Evolutionary conservation across 35 echinoderm and acorn worm species (phyloP).

Genomic region (Apostichopus parvimensis): DNA sequence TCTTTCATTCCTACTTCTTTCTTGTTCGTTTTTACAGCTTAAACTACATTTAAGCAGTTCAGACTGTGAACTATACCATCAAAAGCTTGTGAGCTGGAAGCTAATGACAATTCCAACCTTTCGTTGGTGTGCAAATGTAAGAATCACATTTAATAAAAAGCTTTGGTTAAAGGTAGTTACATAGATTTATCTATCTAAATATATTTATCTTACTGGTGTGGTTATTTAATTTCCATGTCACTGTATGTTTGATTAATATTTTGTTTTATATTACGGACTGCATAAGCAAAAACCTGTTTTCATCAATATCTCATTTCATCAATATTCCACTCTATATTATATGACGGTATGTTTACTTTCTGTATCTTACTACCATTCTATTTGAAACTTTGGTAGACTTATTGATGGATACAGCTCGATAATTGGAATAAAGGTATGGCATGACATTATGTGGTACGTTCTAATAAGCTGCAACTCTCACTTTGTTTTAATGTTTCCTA

Average conservation of each 20-base stretch:
- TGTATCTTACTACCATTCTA: no score
- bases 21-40: background rate
- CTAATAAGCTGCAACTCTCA: background rate
- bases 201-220: no score
- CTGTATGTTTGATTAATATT: background rate
- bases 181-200: no score
- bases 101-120: background rate
- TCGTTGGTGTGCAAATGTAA: slow-evolving; percentile 9
- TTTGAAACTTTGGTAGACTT: no score
- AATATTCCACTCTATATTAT: no score
- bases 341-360: no score
- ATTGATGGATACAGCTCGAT: no score
- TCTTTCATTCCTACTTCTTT: background rate
- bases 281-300: no score
- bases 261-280: no score
- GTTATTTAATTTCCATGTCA: background rate
- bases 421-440: no score
- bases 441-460: background rate
- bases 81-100: background rate
- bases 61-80: background rate
- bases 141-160: background rate
- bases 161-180: no score
- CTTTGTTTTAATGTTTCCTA: no score
- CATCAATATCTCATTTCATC: background rate
- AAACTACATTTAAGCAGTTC: background rate